A percentile compares a stretch with the other conserved stretches of the same genome.
Conservation (phyloP, 2,113 vertebrate species). For the Perccottus glenii region DNA sequence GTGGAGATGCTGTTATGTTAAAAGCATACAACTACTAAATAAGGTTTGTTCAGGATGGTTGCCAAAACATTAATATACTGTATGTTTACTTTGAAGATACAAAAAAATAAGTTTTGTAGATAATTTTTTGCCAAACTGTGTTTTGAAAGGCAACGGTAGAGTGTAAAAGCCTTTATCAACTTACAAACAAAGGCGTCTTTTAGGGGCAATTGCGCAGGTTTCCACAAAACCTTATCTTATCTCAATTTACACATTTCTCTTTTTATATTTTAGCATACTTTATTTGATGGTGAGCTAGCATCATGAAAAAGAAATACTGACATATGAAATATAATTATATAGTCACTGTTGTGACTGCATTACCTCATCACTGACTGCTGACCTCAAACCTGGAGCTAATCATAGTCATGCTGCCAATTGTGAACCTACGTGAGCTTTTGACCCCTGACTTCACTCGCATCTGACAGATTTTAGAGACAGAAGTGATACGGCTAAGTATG, state of each 20-base stretch:
- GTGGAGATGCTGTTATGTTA: conserved; percentile 62
- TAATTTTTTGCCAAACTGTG: conserved; percentile 2
- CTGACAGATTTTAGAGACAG: not conserved
- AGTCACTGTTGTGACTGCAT: conserved; percentile 5
- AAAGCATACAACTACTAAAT: conserved; percentile 36
- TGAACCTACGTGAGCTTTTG: conserved; percentile 33
- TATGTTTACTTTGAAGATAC: conserved; percentile 43
- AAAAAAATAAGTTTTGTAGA: conserved; percentile 6
- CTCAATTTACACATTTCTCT: conserved; percentile 30
- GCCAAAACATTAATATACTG: conserved; percentile 27
- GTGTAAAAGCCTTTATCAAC: conserved; percentile 11
- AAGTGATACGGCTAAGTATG: conserved; percentile 30
- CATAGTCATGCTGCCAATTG: conserved; percentile 27
- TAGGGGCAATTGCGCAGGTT: conserved; percentile 32
- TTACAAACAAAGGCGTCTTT: conserved; percentile 18
- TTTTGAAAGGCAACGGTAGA: conserved; percentile 48
- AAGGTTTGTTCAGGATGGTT: conserved; percentile 28
- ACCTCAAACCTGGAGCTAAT: conserved; percentile 59
- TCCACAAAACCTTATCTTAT: conserved; percentile 34
- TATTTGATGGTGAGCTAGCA: conserved; percentile 11
- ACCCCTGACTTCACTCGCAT: conserved; percentile 6
- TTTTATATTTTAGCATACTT: not conserved
- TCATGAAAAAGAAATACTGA: conserved; percentile 43
- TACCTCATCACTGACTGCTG: conserved; percentile 39
- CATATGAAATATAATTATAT: conserved; percentile 15